Evolutionary conservation across 2,113 vertebrate species (phyloP).

Genomic region (Trochalopteron elliotii): DNA sequence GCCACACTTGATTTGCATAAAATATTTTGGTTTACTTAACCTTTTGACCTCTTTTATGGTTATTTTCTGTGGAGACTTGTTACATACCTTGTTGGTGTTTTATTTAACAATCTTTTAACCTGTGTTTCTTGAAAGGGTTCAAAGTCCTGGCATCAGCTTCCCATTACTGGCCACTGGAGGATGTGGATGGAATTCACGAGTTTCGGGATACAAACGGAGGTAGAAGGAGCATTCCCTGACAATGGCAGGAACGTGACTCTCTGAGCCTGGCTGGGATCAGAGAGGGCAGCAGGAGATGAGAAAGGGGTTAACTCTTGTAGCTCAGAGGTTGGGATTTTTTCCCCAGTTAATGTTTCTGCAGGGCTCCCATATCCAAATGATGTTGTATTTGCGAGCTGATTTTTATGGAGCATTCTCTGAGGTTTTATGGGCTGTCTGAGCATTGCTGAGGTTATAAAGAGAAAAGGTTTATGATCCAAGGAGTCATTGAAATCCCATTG

Average conservation of each 20-base stretch:
- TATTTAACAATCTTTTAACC: not conserved
- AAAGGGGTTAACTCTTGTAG: not conserved
- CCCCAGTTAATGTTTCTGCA: not conserved
- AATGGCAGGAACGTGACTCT: conserved; percentile 74
- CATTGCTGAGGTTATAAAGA: not conserved
- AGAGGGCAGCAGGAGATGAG: not conserved
- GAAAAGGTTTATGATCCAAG: not conserved
- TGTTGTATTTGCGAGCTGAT: not conserved
- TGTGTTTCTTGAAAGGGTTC: conserved; percentile 80
- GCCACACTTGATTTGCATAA: not conserved
- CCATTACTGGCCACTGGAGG: conserved; percentile 93
- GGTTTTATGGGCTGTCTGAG: not conserved
- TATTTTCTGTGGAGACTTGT: not conserved
- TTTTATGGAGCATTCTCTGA: not conserved
- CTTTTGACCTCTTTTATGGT: not conserved
- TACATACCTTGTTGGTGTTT: not conserved
- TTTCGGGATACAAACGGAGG: conserved; percentile 86
- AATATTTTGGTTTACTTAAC: not conserved
- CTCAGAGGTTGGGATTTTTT: not conserved
- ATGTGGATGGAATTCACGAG: conserved; percentile 88
- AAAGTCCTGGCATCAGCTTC: conserved; percentile 87
- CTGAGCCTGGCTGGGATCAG: conserved; percentile 24
- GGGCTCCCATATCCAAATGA: not conserved
- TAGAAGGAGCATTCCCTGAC: conserved; percentile 70
- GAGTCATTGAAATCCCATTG: not conserved